These are phyloP conservation scores for Pionites leucogaster DNA, from an alignment of 2,113 vertebrate genomes.

Conservation along the genomic window DNA sequence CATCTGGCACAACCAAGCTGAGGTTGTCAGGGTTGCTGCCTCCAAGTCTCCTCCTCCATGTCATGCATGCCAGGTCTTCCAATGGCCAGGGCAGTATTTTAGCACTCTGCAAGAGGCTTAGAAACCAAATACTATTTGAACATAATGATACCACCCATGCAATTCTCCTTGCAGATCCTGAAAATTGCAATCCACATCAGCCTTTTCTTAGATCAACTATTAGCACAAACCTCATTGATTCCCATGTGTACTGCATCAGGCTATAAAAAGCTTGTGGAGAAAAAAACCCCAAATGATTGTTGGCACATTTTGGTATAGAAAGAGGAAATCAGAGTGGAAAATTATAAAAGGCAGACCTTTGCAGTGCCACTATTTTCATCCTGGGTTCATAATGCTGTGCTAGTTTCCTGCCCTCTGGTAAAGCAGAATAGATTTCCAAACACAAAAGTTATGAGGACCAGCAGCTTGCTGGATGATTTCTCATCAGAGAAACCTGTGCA, in stretches of 20 bases:
- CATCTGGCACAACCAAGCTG: neutral
- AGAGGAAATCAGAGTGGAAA: neutral
- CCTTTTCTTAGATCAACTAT: neutral
- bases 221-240: neutral
- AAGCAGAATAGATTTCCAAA: neutral
- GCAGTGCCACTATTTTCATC: neutral
- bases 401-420: neutral
- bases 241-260: rapidly evolving
- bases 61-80: neutral
- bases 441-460: neutral
- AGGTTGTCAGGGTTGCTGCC: neutral
- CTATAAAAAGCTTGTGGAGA: neutral
- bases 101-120: neutral
- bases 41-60: neutral
- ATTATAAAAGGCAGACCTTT: neutral
- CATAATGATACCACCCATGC: neutral
- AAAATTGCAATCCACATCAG: neutral
- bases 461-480: neutral
- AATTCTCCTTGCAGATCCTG: neutral
- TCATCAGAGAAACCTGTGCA: neutral
- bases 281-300: neutral
- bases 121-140: neutral
- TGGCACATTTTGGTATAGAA: neutral
- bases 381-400: neutral
- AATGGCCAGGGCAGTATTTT: neutral